Base-by-base conservation (phyloP, 2,888 invertebrate species). In the Altica lythri region DNA sequence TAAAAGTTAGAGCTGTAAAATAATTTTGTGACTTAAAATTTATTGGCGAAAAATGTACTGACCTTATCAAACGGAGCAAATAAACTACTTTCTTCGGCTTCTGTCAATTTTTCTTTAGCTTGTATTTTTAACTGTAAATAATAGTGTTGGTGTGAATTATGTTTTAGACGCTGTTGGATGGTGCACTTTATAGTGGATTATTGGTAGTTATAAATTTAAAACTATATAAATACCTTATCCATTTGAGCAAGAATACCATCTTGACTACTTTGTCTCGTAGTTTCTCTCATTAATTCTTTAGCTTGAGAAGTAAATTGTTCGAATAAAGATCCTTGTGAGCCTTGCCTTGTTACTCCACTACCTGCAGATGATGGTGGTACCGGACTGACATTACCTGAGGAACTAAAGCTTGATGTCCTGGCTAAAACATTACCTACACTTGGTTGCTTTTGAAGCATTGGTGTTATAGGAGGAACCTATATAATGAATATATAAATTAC, bases 201-300 rank as follows among this genome's bases (percentile, higher is more conserved):
- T n/a, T n/a, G n/a, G n/a, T n/a, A n/a, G n/a, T n/a, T n/a, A n/a
- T n/a, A n/a, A n/a, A n/a, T n/a, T n/a, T n/a, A n/a, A n/a, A n/a
- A n/a, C n/a, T n/a, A n/a, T n/a, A n/a, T n/a, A n/a, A n/a, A n/a
- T 78, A 92, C 91, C 86, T 93, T 93, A 70, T 93, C 93, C 83
- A 94, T 90, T 59, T 93, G 93, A 1, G 92, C 91, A 5, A 93
- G 78, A 3, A 92, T 71, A 17, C 92, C 92, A 73, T 94, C 93
- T 73, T 93, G 93, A 68, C 92, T 92, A 73, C 90, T 89, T 73
- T 93, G 93, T 1, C 92, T 80, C 0, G 91, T 92, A 0, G 92
- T 92, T 72, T 94, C 94, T 40, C 88, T 81, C 1, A 94, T 92
- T 51, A 94, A 77, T 67, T 93, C 94, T 74, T 93, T 92, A 8